phyloP scores from a whole-genome alignment of 2,888 invertebrate genomes.

The Caenorhabditis sp. region DNA sequence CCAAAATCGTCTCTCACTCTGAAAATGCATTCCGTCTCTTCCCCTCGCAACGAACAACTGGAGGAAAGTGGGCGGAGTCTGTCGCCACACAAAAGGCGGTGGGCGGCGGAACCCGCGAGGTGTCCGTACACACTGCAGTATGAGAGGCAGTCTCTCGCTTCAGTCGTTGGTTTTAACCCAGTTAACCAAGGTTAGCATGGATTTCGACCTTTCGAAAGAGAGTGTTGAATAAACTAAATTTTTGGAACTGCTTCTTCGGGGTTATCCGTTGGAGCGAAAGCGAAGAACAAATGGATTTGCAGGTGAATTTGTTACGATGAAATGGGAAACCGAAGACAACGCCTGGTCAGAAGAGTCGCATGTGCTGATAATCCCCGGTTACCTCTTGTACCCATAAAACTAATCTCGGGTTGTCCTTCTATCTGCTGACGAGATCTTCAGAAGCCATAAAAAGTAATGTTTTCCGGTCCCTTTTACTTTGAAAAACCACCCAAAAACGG shows the following conservation, averaged over 20 bases:
- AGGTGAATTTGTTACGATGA: too few species aligned
- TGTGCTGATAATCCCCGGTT: slow-evolving; percentile 26
- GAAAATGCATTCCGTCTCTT: background rate
- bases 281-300: too few species aligned
- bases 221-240: slow-evolving; percentile 1
- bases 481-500: slow-evolving; percentile 20
- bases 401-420: slow-evolving; percentile 38
- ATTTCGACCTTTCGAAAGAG: slow-evolving; percentile 6
- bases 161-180: slow-evolving; percentile 19
- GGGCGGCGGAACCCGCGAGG: too few species aligned
- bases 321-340: too few species aligned
- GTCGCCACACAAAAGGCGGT: too few species aligned
- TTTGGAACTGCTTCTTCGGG: slow-evolving; percentile 2
- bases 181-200: slow-evolving; percentile 27
- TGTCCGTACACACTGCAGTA: too few species aligned
- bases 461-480: slow-evolving; percentile 37
- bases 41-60: background rate
- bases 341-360: too few species aligned
- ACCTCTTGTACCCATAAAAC: slow-evolving; percentile 39
- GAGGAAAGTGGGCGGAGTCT: background rate
- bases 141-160: too few species aligned
- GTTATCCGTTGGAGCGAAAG: slow-evolving; percentile 1
- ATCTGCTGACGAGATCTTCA: slow-evolving; percentile 38
- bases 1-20: background rate
- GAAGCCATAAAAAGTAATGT: slow-evolving; percentile 52